Evolutionary conservation across 2,797 vertebrate species (phyloP).

Genomic region (Chelidonichthys spinosus): DNA sequence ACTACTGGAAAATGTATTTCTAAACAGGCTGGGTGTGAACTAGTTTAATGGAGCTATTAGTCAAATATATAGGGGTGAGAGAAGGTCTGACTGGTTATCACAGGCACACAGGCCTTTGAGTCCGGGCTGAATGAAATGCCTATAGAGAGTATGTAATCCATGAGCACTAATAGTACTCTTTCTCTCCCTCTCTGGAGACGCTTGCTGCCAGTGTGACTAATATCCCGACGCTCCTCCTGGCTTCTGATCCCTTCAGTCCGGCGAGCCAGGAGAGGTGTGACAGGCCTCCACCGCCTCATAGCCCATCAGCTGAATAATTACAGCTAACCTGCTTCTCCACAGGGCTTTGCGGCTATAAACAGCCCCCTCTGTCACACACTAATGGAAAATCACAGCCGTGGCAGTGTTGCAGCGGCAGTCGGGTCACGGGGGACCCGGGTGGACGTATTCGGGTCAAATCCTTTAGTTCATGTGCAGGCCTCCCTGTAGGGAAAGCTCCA

Average conservation of each 20-base stretch:
- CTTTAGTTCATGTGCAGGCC: slow-evolving; percentile 35
- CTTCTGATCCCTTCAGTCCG: slow-evolving; percentile 37
- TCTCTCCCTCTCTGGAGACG: slow-evolving; percentile 34
- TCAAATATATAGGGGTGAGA: slow-evolving; percentile 22
- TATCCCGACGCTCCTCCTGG: slow-evolving; percentile 34
- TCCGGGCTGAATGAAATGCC: slow-evolving; percentile 33
- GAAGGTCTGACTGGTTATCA: slow-evolving; percentile 28
- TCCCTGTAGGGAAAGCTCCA: slow-evolving; percentile 9
- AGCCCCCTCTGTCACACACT: slow-evolving; percentile 51
- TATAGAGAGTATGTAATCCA: slow-evolving; percentile 45
- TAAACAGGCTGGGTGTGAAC: slow-evolving; percentile 3
- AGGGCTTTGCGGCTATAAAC: slow-evolving; percentile 53
- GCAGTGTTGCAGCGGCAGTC: slow-evolving; percentile 15
- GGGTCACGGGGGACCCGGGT: slow-evolving; percentile 42
- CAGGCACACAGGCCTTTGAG: slow-evolving; percentile 30
- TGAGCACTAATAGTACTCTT: slow-evolving; percentile 34
- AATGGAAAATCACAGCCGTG: slow-evolving; percentile 51
- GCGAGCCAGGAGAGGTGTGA: slow-evolving; percentile 46
- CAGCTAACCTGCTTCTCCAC: slow-evolving; percentile 61
- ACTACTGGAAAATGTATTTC: slow-evolving; percentile 1
- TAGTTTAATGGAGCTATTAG: slow-evolving; percentile 29
- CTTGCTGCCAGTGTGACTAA: slow-evolving; percentile 51
- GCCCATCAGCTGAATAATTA: slow-evolving; percentile 69
- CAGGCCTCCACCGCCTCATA: slow-evolving; percentile 36
- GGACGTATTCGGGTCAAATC: slow-evolving; percentile 52